These are phyloP conservation scores for Gila robusta DNA, from an alignment of 2,797 vertebrate species.

Conservation along the genomic window DNA sequence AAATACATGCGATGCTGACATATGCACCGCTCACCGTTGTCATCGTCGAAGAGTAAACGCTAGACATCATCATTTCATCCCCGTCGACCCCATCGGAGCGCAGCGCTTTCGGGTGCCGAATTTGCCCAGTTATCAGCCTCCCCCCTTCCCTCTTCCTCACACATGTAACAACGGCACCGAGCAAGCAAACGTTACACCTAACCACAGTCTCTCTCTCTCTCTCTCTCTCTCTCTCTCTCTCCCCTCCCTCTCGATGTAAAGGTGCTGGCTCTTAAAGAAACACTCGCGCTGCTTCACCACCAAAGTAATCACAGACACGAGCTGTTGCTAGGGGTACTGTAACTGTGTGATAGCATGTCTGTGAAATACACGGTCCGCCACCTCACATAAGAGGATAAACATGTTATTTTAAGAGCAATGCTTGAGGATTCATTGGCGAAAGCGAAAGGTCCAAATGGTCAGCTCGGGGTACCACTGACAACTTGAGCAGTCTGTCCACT, in stretches of 20 bases:
- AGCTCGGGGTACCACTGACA: conserved; percentile 29
- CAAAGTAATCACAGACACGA: conserved; percentile 25
- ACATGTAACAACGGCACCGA: conserved; percentile 62
- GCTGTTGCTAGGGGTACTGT: conserved; percentile 38
- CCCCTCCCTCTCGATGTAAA: conserved; percentile 57
- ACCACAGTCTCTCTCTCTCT: conserved; percentile 49
- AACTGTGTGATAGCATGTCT: background rate
- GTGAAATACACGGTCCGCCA: background rate
- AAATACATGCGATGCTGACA: conserved; percentile 57
- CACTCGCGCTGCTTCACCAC: conserved; percentile 40
- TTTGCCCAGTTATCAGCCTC: conserved; percentile 76
- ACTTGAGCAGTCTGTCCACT: background rate
- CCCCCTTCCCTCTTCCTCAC: conserved; percentile 72
- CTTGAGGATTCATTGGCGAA: background rate
- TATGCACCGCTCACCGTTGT: conserved; percentile 75
- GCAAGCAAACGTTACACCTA: conserved; percentile 70
- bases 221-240: conserved; percentile 47
- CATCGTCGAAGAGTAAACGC: conserved; percentile 68
- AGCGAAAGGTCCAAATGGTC: conserved; percentile 13
- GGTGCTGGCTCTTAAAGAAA: conserved; percentile 75
- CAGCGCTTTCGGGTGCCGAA: conserved; percentile 71
- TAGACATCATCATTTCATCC: conserved; percentile 57
- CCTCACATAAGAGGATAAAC: background rate
- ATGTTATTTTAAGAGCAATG: background rate
- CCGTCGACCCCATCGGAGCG: conserved; percentile 73